Percentiles rank a stretch among this genome's conserved stretches.
phyloP scores from a whole-genome alignment of 2,113 vertebrate species.

The Laticauda laticaudata region DNA sequence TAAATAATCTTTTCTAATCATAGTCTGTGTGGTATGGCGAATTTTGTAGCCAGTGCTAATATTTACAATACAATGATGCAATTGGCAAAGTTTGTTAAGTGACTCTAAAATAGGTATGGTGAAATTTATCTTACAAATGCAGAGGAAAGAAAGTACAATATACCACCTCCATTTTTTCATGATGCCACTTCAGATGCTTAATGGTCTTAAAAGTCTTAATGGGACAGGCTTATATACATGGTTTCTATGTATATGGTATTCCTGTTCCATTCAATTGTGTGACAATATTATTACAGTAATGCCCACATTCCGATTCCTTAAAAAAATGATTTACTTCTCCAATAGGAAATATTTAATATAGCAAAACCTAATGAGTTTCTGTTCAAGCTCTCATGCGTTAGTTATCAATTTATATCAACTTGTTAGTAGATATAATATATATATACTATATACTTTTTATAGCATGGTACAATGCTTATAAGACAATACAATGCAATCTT shows the following conservation, averaged over 20 bases:
- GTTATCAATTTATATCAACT: not conserved
- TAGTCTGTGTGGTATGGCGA: not conserved
- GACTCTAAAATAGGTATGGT: not conserved
- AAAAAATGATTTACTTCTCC: not conserved
- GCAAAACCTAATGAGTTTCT: not conserved
- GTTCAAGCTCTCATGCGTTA: not conserved
- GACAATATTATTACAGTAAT: not conserved
- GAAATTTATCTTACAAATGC: not conserved
- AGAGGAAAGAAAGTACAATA: not conserved
- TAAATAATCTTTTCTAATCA: not conserved
- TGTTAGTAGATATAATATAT: not conserved
- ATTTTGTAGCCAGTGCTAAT: not conserved
- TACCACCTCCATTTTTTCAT: not conserved
- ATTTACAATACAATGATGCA: not conserved
- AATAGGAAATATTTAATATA: not conserved
- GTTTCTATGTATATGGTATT: not conserved
- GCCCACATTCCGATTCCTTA: not conserved
- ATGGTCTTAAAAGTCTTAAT: not conserved
- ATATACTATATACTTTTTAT: too few relatives aligned
- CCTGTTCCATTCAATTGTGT: not conserved
- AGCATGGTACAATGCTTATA: not conserved
- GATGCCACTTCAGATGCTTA: not conserved
- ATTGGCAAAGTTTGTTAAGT: not conserved
- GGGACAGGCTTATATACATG: not conserved
- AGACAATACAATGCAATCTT: not conserved